A percentile compares a stretch with the other conserved stretches of the same genome.
Conservation (phyloP, 2,888 invertebrate genomes). For the Mythimna pallens region DNA sequence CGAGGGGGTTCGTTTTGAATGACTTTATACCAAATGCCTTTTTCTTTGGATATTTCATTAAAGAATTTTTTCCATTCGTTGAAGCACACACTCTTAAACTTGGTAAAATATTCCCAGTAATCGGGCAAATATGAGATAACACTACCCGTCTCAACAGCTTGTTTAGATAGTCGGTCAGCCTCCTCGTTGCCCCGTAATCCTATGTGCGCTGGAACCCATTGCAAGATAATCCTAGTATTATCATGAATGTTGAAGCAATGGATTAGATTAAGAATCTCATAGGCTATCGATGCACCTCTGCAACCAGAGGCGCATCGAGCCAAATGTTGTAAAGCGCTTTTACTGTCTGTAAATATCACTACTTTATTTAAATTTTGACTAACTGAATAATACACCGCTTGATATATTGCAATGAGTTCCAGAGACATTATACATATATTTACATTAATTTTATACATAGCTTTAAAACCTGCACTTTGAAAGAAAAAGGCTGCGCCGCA, state of each 20-base stretch:
- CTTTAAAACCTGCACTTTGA: neutral
- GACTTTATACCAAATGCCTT: no score
- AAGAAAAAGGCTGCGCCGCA: conserved; percentile 9
- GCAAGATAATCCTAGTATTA: neutral
- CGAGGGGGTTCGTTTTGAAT: no score
- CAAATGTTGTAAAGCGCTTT: conserved; percentile 12
- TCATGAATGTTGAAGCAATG: neutral
- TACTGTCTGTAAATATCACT: conserved; percentile 6
- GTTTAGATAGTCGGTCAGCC: no score
- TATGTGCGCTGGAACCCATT: conserved; percentile 3
- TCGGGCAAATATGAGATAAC: no score
- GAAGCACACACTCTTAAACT: no score
- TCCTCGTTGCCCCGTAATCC: neutral
- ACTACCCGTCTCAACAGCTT: no score
- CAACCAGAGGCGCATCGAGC: conserved; percentile 15
- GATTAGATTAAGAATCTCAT: neutral
- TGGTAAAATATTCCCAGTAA: no score
- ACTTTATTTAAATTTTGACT: neutral
- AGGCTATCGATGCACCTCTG: conserved; percentile 20
- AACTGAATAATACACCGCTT: neutral
- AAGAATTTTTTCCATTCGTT: no score
- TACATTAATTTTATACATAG: conserved; percentile 1
- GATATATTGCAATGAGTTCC: neutral
- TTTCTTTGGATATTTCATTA: no score
- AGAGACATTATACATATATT: conserved; percentile 1